phyloP scores from a whole-genome alignment of 2,797 vertebrate species.

The Ambastaia sidthimunki region DNA sequence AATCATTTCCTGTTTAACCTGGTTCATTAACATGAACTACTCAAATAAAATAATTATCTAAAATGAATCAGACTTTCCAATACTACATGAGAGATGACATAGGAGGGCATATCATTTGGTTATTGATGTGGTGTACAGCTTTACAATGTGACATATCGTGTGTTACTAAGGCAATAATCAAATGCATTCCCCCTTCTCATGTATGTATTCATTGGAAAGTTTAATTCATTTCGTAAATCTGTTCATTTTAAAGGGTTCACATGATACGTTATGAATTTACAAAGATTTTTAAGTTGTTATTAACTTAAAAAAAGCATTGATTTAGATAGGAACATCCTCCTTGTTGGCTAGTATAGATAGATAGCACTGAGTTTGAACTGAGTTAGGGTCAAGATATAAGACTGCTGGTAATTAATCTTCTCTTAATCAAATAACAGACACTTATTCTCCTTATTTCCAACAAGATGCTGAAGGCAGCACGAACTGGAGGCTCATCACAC shows the following conservation, averaged over 20 bases:
- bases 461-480: constrained; percentile 36
- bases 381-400: constrained; percentile 18
- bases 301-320: background rate
- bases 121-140: background rate
- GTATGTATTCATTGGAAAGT: too few species aligned
- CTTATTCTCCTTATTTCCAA: constrained; percentile 24
- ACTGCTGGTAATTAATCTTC: background rate
- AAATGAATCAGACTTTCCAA: constrained; percentile 1
- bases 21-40: background rate
- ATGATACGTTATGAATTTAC: too few species aligned
- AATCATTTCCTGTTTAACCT: background rate
- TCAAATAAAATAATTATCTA: background rate
- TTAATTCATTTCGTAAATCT: too few species aligned
- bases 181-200: too few species aligned
- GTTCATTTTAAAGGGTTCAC: too few species aligned
- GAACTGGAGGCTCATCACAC: constrained; percentile 24
- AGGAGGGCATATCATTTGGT: background rate
- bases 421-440: constrained; percentile 35
- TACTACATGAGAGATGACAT: background rate
- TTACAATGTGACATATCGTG: background rate
- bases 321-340: background rate
- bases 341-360: background rate
- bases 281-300: too few species aligned
- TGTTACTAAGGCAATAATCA: background rate
- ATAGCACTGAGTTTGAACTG: background rate